Evolutionary conservation across 2,888 invertebrate genomes (phyloP).

Genomic region (Phalera bucephala): DNA sequence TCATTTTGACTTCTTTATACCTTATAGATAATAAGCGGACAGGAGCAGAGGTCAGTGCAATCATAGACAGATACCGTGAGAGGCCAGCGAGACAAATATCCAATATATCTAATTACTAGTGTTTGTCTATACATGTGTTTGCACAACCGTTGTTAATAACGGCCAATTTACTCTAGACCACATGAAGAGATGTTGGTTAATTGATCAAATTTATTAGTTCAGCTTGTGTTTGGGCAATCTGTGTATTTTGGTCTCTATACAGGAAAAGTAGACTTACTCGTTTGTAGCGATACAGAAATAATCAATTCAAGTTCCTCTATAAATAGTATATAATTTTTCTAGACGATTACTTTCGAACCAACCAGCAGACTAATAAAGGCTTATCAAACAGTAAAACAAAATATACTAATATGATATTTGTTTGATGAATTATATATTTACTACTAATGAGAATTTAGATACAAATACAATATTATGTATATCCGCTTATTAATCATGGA

Average conservation of each 20-base stretch:
- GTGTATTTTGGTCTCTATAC: no score
- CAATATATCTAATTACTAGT: conserved; percentile 47
- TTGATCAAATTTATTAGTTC: not conserved
- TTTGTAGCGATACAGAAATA: no score
- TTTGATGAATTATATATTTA: conserved; percentile 7
- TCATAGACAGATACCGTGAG: conserved; percentile 67
- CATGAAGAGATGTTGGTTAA: no score
- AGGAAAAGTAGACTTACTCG: no score
- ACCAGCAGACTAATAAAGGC: no score
- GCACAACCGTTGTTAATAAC: conserved; percentile 2
- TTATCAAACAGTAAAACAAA: no score
- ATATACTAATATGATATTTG: no score
- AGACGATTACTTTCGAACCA: no score
- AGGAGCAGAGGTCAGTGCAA: conserved; percentile 74
- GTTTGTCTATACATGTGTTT: conserved; percentile 27
- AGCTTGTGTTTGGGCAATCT: no score
- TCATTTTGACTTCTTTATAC: conserved; percentile 72
- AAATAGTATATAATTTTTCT: no score
- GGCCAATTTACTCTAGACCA: not conserved
- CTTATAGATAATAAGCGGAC: conserved; percentile 65
- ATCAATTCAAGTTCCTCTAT: no score
- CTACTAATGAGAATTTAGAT: conserved; percentile 8
- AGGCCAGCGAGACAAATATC: conserved; percentile 64
- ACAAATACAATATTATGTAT: no score
- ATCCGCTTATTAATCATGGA: conserved; percentile 11